Base-by-base conservation (phyloP, 2,113 vertebrate genomes). In the Neodontobutis hainanensis region DNA sequence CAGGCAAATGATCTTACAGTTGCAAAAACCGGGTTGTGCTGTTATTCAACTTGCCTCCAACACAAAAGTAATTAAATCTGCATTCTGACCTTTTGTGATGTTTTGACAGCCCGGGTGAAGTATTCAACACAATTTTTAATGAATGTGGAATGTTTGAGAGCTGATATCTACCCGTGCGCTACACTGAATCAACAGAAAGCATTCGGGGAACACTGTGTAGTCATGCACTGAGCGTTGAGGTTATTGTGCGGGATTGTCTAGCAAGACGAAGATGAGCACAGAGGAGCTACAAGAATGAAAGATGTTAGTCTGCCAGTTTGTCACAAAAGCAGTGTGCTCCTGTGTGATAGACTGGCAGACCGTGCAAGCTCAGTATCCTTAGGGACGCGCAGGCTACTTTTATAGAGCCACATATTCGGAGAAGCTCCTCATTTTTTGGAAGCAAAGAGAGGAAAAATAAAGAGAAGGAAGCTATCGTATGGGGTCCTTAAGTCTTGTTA, bases 221-320 rank as follows among this genome's bases (percentile, higher is more conserved):
- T 64, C 65, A 62, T 73, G 76, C 85, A 65, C 74, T 80, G 73
- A 65, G 78, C 70, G 14, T 47, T 2, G 56, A 84, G 78, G 81
- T 82, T 85, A 77, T 82, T 80, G 83, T 79, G 83, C 61, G 76
- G 19, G 78, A 85, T 80, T 83, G 84, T 85, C 68, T 78, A 35
- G 66, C 77, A 80, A 71, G 68, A 77, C 70, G 72, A 69, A 51
- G 74, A 50, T 19, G 69, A 78, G 80, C 79, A 63, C 71, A 81
- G 81, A 86, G 85, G 78, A 80, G 84, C 79, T 61, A 45, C 75
- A 65, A 70, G 74, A 83, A 80, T 85, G 76, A 88, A 79, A 84
- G 83, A 87, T 85, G 85, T 85, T 84, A 50, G 80, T 83, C 83
- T 88, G 86, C 83, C 86, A 82, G 82, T 88, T 86, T 87, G 88